These are phyloP conservation scores for Hozukius guyotensis DNA, from an alignment of 2,797 vertebrate species.

Conservation along the genomic window DNA sequence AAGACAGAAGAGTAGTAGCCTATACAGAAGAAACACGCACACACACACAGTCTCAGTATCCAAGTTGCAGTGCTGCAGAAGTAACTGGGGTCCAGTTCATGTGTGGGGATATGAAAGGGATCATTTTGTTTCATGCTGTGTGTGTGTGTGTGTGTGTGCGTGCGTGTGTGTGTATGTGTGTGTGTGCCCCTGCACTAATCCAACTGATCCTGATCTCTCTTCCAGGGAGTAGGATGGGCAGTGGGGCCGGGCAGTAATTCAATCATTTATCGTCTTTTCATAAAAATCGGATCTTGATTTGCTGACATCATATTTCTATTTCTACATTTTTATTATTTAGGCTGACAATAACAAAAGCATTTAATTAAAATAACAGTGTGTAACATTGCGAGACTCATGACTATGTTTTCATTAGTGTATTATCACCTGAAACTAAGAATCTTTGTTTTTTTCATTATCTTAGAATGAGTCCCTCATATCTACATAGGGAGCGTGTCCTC, in stretches of 20 bases:
- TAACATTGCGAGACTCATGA: no score
- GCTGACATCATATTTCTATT: background rate
- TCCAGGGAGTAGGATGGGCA: background rate
- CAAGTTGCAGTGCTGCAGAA: slow-evolving; percentile 4
- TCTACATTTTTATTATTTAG: background rate
- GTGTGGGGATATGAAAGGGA: slow-evolving; percentile 19
- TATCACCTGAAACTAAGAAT: no score
- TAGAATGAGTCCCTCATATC: no score
- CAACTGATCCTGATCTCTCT: slow-evolving; percentile 16
- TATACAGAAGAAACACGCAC: background rate
- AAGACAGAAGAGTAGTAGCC: background rate
- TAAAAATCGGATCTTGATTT: background rate
- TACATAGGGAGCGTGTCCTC: no score
- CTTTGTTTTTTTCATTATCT: no score
- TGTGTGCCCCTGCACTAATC: background rate
- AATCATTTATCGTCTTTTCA: background rate
- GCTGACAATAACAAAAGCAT: background rate
- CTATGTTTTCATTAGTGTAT: no score
- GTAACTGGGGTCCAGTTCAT: slow-evolving; percentile 3
- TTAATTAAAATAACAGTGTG: background rate
- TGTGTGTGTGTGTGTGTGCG: background rate
- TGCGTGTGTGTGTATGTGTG: background rate
- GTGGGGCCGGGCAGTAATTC: background rate
- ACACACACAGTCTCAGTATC: background rate
- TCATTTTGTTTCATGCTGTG: slow-evolving; percentile 6